Percentiles rank a stretch among this genome's conserved stretches.
Conservation (phyloP, 2,888 invertebrate genomes). For the Eristalis arbustorum region DNA sequence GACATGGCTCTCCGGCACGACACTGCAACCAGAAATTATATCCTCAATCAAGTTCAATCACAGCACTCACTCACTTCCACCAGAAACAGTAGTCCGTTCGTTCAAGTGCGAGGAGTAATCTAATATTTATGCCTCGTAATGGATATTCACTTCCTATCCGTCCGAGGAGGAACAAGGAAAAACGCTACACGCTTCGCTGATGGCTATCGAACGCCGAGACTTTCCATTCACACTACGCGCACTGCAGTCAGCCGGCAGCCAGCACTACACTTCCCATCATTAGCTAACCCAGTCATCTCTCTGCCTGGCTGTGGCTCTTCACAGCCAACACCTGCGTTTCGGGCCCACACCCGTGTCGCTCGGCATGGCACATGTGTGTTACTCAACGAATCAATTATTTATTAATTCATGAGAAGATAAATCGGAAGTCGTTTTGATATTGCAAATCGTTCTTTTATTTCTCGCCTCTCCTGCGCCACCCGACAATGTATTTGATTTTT, state of each 20-base stretch:
- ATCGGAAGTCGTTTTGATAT: constrained; percentile 40
- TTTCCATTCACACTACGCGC: constrained; percentile 43
- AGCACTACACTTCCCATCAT: constrained; percentile 56
- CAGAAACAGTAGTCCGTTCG: not conserved
- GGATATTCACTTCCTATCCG: constrained; percentile 64
- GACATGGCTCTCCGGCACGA: not conserved
- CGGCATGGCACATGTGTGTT: constrained; percentile 2
- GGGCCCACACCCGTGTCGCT: not conserved
- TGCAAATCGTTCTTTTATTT: constrained; percentile 28
- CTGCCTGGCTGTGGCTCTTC: too few species aligned
- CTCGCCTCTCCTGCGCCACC: not conserved
- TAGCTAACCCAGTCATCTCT: constrained; percentile 44
- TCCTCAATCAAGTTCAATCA: constrained; percentile 19
- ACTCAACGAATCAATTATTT: constrained; percentile 47
- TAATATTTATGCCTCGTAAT: constrained; percentile 56
- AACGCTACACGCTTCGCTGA: constrained; percentile 45
- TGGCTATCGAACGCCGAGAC: constrained; percentile 55
- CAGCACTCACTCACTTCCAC: not conserved
- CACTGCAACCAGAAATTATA: constrained; percentile 4
- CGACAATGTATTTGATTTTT: not conserved
- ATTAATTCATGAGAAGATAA: constrained; percentile 51
- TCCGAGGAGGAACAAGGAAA: constrained; percentile 45
- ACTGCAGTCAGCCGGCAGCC: not conserved
- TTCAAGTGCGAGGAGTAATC: constrained; percentile 37
- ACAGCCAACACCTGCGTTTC: constrained; percentile 47